Base-by-base conservation (phyloP, 2,888 invertebrate genomes). In the Eupithecia tripunctaria region DNA sequence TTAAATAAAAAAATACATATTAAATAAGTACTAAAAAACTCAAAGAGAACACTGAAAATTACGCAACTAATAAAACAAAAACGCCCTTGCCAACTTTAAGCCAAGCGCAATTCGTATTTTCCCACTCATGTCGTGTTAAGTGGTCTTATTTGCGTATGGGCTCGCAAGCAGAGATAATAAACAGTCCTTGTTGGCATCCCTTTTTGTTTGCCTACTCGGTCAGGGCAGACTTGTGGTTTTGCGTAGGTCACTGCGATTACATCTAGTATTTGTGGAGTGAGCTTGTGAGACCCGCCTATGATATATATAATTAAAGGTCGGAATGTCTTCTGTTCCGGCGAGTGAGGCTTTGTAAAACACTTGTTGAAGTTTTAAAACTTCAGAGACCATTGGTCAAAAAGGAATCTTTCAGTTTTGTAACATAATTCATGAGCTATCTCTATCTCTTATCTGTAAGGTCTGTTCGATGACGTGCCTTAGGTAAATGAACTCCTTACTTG, bases 201-300 rank as follows among this genome's bases (percentile, higher is more conserved):
- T 85, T 88, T 85, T 83, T 90, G 82, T 87, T 87, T 85, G 84
- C 80, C 86, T 85, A 84, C 86, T 89, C 90, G 91, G 92, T 93
- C 93, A 92, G 82, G 92, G 93, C 88, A 86, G 90, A 88, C 91
- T 75, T 92, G 93, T 88, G 93, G 93, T 92, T 92, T 90, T 82
- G 86, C 85, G 81, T 86, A 86, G 89, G 91, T 91, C 90, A 91
- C 85, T 86, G 84, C 64, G 68, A 74, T 79, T 76, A 72, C 70
- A 73, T 76, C 71, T 74, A 76, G 59, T 73, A 51, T 64, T 65
- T 70, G 47, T 59, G 70, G 43, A 32, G 51, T 67, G 38, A n/a
- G 69, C 41, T 32, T 66, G 51, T 41, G 36, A 72, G 70, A 74
- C 62, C 60, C 62, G 29, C 59, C 71, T 59, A 64, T 59, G 14